phyloP scores from a whole-genome alignment of 1,140 invertebrate species.

The Hermatobates lingyangjiaoensis region DNA sequence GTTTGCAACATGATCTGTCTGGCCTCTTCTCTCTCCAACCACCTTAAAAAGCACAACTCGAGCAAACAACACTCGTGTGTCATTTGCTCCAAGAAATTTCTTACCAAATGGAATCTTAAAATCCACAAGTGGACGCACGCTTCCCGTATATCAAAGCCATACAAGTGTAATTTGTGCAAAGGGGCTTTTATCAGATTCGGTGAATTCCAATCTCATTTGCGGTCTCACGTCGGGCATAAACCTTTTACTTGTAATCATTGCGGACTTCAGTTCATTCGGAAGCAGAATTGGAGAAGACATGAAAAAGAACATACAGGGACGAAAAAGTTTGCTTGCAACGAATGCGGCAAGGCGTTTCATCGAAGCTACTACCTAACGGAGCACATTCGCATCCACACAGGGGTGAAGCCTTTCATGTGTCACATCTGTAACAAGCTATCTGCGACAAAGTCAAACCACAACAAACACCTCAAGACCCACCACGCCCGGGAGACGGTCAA shows the following conservation, averaged over 20 bases:
- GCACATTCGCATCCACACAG: conserved; percentile 66
- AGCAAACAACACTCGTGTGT: conserved; percentile 54
- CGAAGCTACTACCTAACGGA: conserved; percentile 71
- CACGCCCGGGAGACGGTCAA: conserved; percentile 66
- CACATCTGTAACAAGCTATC: conserved; percentile 72
- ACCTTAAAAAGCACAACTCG: conserved; percentile 57
- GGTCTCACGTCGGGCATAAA: conserved; percentile 56
- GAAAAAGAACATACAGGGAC: conserved; percentile 74
- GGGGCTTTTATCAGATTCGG: conserved; percentile 59
- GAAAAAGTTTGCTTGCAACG: conserved; percentile 71
- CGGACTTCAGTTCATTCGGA: conserved; percentile 79
- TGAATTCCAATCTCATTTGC: conserved; percentile 65
- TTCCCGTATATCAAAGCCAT: conserved; percentile 59
- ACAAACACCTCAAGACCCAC: conserved; percentile 72
- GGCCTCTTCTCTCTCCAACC: conserved; percentile 54
- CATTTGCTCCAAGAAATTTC: conserved; percentile 67
- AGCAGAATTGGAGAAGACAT: conserved; percentile 80
- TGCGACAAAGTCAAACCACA: conserved; percentile 72
- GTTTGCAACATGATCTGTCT: conserved; percentile 62
- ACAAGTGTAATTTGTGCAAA: conserved; percentile 65
- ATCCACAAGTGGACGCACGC: conserved; percentile 79
- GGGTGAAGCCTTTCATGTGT: conserved; percentile 61
- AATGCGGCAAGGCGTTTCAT: conserved; percentile 72
- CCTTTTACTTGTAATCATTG: conserved; percentile 84
- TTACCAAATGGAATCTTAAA: conserved; percentile 74